Percentiles rank a stretch among this genome's conserved stretches.
These are phyloP conservation scores for Platynereis dumerilii DNA, from an alignment of 2,888 invertebrate genomes.

Conservation along the genomic window DNA sequence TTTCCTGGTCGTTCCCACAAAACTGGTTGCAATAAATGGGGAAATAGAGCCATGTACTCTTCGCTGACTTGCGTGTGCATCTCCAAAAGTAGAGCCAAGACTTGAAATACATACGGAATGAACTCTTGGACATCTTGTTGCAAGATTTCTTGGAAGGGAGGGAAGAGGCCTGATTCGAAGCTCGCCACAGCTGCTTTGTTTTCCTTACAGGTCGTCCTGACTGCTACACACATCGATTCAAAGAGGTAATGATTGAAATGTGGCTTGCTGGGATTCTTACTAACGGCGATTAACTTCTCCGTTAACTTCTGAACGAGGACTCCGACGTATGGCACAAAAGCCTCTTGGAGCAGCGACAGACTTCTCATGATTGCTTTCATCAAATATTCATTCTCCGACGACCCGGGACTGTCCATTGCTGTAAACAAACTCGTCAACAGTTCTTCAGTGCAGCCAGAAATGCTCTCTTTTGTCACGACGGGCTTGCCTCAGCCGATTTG, in stretches of 20 bases:
- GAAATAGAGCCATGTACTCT: constrained; percentile 87
- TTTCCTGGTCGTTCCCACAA: constrained; percentile 95
- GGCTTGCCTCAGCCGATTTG: constrained; percentile 63
- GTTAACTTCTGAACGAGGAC: constrained; percentile 85
- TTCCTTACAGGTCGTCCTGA: constrained; percentile 75
- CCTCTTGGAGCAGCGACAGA: constrained; percentile 81
- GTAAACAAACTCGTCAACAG: constrained; percentile 80
- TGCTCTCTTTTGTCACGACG: constrained; percentile 46
- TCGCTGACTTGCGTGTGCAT: constrained; percentile 69
- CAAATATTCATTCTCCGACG: constrained; percentile 93
- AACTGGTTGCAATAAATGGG: constrained; percentile 85
- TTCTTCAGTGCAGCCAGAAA: constrained; percentile 63
- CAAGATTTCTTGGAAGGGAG: constrained; percentile 92
- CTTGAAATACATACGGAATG: constrained; percentile 98
- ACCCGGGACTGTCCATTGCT: constrained; percentile 74
- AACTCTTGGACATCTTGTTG: constrained; percentile 96
- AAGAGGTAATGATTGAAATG: constrained; percentile 99
- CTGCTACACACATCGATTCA: constrained; percentile 84
- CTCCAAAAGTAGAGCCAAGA: constrained; percentile 88
- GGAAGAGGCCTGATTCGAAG: constrained; percentile 92
- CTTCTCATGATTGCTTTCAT: constrained; percentile 98
- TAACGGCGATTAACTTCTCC: constrained; percentile 79
- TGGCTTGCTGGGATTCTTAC: constrained; percentile 91
- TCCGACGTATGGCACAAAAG: constrained; percentile 79
- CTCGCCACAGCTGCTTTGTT: constrained; percentile 81